These are phyloP conservation scores for Helobdella robusta DNA, from an alignment of 2,888 invertebrate genomes.

Conservation along the genomic window DNA sequence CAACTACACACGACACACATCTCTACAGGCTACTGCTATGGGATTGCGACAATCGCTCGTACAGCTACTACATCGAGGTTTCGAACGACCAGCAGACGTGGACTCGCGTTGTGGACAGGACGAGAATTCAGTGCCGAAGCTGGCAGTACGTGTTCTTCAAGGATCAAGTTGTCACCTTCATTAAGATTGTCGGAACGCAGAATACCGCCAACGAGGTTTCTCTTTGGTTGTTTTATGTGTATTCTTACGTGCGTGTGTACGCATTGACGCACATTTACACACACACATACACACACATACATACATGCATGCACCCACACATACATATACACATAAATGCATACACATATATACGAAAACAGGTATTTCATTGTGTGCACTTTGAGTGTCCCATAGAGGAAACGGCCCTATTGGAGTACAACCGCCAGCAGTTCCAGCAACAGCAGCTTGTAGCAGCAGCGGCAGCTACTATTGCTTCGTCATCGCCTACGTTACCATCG, in stretches of 20 bases:
- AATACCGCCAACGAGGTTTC: conserved; percentile 91
- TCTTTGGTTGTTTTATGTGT: not conserved
- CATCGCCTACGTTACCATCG: too few species aligned
- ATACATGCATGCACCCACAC: not conserved
- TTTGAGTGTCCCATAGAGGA: conserved; percentile 73
- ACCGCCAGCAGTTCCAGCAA: not conserved
- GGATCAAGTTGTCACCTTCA: conserved; percentile 76
- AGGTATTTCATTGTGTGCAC: conserved; percentile 96
- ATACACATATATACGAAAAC: not conserved
- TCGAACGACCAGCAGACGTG: conserved; percentile 50
- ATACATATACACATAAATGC: not conserved
- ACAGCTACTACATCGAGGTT: conserved; percentile 53
- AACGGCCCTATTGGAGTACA: conserved; percentile 31
- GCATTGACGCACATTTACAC: not conserved
- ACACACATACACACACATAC: not conserved
- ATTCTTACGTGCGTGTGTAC: not conserved
- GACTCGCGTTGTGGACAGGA: conserved; percentile 71
- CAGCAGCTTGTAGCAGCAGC: not conserved
- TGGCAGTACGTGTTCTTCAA: conserved; percentile 86
- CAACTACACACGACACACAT: too few species aligned
- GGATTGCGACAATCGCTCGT: conserved; percentile 66
- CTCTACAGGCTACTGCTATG: conserved; percentile 68
- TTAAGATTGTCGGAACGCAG: conserved; percentile 86
- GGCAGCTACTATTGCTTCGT: not conserved
- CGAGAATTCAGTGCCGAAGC: conserved; percentile 68